Evolutionary conservation across 2,113 vertebrate genomes (phyloP), one percentile per base, ranked within the genome.

Genomic region (Cepphus grylle): DNA sequence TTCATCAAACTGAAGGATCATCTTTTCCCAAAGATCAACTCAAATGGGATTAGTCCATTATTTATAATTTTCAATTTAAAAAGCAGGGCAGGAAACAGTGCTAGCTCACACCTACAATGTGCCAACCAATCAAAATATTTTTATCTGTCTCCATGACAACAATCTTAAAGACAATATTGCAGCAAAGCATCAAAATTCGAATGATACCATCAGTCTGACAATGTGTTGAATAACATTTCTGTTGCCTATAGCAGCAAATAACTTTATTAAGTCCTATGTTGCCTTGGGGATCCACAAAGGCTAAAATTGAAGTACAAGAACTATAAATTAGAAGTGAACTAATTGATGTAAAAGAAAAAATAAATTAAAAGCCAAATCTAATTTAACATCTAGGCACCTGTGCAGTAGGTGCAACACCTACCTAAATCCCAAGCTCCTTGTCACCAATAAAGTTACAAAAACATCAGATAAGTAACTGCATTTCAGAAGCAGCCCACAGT

Each of bases 61-160:
- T 74, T 80, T 72, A 78, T 81, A 12, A 69, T 30, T 90, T 90
- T 89, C 13, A 78, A 59, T 23, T 74, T 86, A n/a, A 69, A 95
- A 81, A 87, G 25, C 20, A 74, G 59, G 88, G 90, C 11, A 85
- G 38, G 16, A 84, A 91, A 77, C 12, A 95, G 38, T 40, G 52
- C 21, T 81, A 53, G 49, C 27, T 87, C 26, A 59, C 12, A 82
- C 5, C 5, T 74, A 89, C 52, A 93, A 30, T 70, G 62, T 83
- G 15, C 15, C 72, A 89, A 36, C 32, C 66, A 95, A 91, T 85
- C 49, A 96, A 97, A 98, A 95, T 93, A 96, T 84, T 97, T 96
- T 90, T 93, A 43, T 47, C 21, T 77, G 11, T 70, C 30, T 93
- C 85, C 71, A 79, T 86, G 76, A 92, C 72, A 93, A 86, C 70